Conservation (phyloP, 2,113 vertebrate species). For the Anas platyrhynchos region DNA sequence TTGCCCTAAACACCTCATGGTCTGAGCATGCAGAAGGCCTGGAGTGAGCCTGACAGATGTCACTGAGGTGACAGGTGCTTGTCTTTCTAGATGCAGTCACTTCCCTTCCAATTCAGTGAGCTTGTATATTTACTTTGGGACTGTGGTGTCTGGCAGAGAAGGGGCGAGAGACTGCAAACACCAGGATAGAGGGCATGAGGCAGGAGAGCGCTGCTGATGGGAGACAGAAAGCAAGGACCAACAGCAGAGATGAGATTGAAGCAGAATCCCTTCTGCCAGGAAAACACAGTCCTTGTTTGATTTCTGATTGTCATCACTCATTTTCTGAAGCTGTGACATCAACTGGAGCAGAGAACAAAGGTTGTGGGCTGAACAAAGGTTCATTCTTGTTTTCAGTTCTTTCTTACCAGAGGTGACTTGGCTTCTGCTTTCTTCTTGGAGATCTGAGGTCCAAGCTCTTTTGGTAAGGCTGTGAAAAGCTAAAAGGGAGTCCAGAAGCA, state of each 20-base stretch:
- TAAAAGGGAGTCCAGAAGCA: not conserved
- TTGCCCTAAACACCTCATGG: conserved; percentile 13
- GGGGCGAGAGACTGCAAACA: not conserved
- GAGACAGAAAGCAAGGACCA: not conserved
- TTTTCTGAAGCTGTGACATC: not conserved
- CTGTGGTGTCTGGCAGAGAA: not conserved
- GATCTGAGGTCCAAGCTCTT: not conserved
- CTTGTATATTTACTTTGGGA: not conserved
- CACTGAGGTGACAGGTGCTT: not conserved
- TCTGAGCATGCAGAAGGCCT: not conserved
- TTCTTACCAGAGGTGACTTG: not conserved
- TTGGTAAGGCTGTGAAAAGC: not conserved
- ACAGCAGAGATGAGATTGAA: not conserved
- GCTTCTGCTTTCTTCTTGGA: not conserved
- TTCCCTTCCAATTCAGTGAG: not conserved
- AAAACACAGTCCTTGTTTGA: not conserved
- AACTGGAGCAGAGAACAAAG: not conserved
- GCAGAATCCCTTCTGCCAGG: not conserved
- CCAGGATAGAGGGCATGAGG: not conserved
- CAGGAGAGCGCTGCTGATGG: not conserved
- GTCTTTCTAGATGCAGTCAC: not conserved
- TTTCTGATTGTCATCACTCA: not conserved
- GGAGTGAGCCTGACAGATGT: not conserved
- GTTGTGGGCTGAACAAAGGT: not conserved
- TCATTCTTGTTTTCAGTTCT: not conserved